Conservation (phyloP, 2,888 invertebrate species). For the Platycheirus albimanus region DNA sequence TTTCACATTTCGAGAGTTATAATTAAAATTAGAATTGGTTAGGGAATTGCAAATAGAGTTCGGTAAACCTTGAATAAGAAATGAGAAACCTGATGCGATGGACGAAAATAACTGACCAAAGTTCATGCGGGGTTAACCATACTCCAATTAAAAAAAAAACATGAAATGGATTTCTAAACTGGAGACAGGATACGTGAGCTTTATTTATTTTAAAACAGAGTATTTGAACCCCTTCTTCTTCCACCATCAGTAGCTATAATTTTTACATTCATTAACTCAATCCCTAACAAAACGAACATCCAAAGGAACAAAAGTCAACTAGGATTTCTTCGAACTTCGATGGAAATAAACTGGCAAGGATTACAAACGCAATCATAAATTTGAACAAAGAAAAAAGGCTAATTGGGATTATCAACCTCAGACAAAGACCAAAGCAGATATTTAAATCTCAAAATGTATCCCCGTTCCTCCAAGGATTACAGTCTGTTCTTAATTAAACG, state of each 20-base stretch:
- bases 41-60: constrained; percentile 11
- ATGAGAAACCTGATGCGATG: background rate
- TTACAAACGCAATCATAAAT: background rate
- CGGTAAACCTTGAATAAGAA: background rate
- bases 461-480: background rate
- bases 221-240: no score
- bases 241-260: no score
- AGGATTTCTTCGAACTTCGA: no score
- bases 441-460: background rate
- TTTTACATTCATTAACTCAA: no score
- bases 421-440: background rate
- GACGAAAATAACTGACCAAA: background rate
- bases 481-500: constrained; percentile 9
- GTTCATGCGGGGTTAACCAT: background rate
- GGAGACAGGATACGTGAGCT: no score
- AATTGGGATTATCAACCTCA: constrained; percentile 11
- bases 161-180: no score
- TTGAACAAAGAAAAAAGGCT: background rate
- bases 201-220: no score
- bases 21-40: constrained; percentile 28
- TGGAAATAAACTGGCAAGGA: no score
- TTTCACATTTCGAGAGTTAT: background rate
- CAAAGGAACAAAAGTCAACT: no score
- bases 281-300: no score
- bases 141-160: no score